Evolutionary conservation across 2,797 vertebrate genomes (phyloP).

Genomic region (Pyrocephalus nanus): DNA sequence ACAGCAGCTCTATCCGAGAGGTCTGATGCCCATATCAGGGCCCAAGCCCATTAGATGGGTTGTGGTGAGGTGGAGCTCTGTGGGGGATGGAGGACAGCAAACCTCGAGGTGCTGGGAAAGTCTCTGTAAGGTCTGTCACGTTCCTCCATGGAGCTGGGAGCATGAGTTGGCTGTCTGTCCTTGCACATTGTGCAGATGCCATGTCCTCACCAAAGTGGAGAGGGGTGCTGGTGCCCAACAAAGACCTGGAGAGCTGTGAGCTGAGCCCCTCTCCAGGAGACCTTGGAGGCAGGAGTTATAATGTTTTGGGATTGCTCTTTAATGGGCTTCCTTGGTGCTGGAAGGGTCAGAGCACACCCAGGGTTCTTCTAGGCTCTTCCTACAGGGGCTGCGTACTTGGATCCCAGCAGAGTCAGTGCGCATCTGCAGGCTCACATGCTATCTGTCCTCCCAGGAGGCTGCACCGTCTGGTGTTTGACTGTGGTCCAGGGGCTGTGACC

Average conservation of each 20-base stretch:
- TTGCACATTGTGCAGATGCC: neutral
- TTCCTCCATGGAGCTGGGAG: neutral
- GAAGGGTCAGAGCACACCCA: neutral
- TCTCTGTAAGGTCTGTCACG: fast-evolving
- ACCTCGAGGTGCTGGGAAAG: neutral
- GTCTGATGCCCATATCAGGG: fast-evolving
- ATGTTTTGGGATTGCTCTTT: neutral
- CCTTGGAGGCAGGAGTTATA: fast-evolving
- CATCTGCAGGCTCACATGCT: neutral
- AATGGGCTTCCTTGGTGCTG: neutral
- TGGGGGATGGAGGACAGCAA: neutral
- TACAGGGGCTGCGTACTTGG: neutral
- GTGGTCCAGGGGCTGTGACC: neutral
- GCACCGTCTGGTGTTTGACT: neutral
- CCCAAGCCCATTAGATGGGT: fast-evolving
- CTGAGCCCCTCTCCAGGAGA: neutral
- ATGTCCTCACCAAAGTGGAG: neutral
- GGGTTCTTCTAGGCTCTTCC: neutral
- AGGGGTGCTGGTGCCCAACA: neutral
- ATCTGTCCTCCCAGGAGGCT: neutral
- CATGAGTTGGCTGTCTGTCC: neutral
- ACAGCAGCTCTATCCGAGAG: neutral
- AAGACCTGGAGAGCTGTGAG: neutral
- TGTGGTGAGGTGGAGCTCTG: neutral
- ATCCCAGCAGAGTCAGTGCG: neutral